Evolutionary conservation across 2,113 vertebrate species (phyloP).

Genomic region (Machaerirhynchus nigripectus): DNA sequence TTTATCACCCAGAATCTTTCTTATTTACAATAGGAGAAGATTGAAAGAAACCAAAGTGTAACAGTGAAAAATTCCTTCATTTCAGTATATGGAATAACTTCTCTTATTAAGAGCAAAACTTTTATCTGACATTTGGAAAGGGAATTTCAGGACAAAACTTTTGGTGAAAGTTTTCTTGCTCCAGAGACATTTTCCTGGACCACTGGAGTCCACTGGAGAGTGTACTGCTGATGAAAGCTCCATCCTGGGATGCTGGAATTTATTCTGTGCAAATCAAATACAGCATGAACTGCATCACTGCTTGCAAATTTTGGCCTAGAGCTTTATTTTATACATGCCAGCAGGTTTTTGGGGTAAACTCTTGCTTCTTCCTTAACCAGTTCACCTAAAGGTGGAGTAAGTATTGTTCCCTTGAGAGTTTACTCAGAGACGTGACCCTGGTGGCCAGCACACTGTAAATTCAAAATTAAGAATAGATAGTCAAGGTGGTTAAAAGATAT

Average conservation of each 20-base stretch:
- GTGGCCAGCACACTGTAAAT: background rate
- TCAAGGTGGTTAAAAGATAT: background rate
- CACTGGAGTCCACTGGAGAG: background rate
- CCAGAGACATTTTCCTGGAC: background rate
- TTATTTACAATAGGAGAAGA: background rate
- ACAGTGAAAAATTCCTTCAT: background rate
- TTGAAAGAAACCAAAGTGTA: background rate
- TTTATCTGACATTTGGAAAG: background rate
- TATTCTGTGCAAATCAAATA: background rate
- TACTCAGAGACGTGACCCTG: background rate
- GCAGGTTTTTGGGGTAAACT: background rate
- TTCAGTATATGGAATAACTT: background rate
- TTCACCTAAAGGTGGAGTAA: background rate
- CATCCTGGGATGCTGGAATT: background rate
- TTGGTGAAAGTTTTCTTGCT: background rate
- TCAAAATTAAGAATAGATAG: background rate
- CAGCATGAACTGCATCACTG: background rate
- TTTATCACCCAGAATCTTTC: background rate
- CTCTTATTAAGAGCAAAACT: background rate
- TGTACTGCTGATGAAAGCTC: background rate
- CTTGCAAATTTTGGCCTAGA: background rate
- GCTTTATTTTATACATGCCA: background rate
- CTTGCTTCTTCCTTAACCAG: background rate
- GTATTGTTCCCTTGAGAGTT: background rate
- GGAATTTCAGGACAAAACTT: background rate